Evolutionary conservation across 2,797 vertebrate species (phyloP), one percentile per base, ranked within the genome.

Genomic region (Selene dorsalis): DNA sequence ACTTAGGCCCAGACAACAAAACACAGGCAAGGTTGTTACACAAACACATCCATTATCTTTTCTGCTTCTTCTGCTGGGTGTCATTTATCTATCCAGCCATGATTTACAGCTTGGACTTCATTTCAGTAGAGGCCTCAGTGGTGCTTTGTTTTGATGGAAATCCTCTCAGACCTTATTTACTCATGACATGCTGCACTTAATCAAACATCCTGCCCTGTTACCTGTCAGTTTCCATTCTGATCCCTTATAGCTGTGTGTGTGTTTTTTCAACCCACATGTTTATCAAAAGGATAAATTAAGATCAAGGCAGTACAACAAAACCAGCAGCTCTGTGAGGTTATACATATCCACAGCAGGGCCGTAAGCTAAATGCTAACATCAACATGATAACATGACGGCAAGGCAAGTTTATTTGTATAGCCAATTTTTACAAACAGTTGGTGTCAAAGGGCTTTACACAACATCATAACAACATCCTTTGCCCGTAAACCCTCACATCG

Each of bases 31-130:
- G 48, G 35, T 53, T 72, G 62, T 28, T 47, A 82, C 67, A 73
- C 79, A 75, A 83, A 75, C 64, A 75, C 67, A 69, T 73, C 48
- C 18, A 77, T 84, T 66, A 78, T 77, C 38, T 63, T 65, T 41
- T 63, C 32, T 79, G 75, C 81, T 39, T 43, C 73, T 35, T 53
- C 39, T 13, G n/a, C 18, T 41, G n/a, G 14, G 39, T 73, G 50
- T 73, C 59, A 69, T 79, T 77, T 57, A 82, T 77, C 62, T 60
- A 35, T 39, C 16, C 28, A 2, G 26, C 65, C 59, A 78, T 80
- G 73, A 63, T 84, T 84, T 75, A 78, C 30, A 80, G 43, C 48
- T 70, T 4, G 16, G 68, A 52, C 24, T n/a, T n/a, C 4, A 56
- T 18, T 74, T 79, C 17, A 77, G 45, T 43, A 22, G 22, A 69